These are phyloP conservation scores for Ictalurus punctatus DNA, from an alignment of 2,113 vertebrate species.

Conservation along the genomic window DNA sequence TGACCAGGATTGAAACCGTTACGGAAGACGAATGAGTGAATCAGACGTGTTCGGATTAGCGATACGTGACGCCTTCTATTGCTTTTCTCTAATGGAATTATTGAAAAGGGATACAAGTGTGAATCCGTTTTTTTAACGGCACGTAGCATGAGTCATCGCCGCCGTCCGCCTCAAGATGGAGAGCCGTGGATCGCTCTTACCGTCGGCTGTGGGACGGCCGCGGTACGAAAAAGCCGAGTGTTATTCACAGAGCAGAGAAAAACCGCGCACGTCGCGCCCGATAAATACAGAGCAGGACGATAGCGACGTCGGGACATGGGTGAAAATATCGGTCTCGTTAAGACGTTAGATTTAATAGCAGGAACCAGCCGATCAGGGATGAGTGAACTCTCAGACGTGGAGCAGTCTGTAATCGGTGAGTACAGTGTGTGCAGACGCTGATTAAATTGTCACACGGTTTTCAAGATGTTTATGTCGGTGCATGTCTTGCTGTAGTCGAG, in stretches of 20 bases:
- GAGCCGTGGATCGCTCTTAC: neutral
- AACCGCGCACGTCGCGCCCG: neutral
- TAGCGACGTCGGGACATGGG: slow-evolving; percentile 29
- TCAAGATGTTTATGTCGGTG: neutral
- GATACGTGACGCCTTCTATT: neutral
- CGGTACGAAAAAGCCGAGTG: neutral
- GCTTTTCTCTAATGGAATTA: neutral
- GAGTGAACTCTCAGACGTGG: neutral
- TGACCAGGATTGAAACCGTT: neutral
- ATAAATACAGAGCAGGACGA: slow-evolving; percentile 13
- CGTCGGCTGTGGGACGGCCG: neutral
- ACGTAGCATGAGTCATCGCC: neutral
- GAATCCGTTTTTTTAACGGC: neutral
- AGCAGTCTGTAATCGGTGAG: neutral
- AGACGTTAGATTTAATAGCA: slow-evolving; percentile 41
- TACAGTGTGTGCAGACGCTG: slow-evolving; percentile 11
- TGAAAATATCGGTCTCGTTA: slow-evolving; percentile 36
- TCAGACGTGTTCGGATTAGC: neutral
- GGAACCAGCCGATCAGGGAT: slow-evolving; percentile 20
- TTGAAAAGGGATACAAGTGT: neutral
- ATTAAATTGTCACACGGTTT: slow-evolving; percentile 6
- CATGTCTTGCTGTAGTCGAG: neutral
- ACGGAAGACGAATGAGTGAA: neutral
- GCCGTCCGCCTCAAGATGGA: neutral
- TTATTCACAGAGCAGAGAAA: neutral